These are phyloP conservation scores for Acrocyrtus sp. DNA, from an alignment of 2,888 invertebrate genomes.

Conservation along the genomic window DNA sequence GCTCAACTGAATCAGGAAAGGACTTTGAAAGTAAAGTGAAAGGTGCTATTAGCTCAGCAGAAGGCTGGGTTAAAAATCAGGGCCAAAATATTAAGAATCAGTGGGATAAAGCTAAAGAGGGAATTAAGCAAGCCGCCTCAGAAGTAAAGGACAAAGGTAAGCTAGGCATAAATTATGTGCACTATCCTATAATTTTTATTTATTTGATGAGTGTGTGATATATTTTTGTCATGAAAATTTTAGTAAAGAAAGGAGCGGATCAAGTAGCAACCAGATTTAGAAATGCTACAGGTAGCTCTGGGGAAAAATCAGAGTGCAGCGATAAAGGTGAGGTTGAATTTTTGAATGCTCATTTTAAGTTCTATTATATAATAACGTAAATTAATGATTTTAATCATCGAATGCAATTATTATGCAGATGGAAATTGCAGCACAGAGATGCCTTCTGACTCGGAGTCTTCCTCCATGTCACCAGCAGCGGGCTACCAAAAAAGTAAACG, in stretches of 20 bases:
- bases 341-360: not conserved
- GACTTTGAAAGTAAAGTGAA: constrained; percentile 18
- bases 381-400: not conserved
- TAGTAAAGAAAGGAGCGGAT: constrained; percentile 42
- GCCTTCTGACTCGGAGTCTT: not conserved
- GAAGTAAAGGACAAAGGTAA: constrained; percentile 37
- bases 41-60: constrained; percentile 26
- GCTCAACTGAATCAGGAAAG: not conserved
- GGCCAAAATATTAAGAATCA: constrained; percentile 29
- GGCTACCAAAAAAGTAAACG: constrained; percentile 16
- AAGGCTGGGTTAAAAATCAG: constrained; percentile 37
- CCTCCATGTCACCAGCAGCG: constrained; percentile 3
- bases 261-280: constrained; percentile 17
- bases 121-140: constrained; percentile 12
- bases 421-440: constrained; percentile 12
- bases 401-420: not conserved
- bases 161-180: not conserved
- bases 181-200: not conserved
- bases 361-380: not conserved
- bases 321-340: constrained; percentile 4
- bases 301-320: not conserved
- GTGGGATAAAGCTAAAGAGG: constrained; percentile 26
- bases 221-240: no score
- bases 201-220: not conserved
- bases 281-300: constrained; percentile 19